A percentile compares a stretch with the other conserved stretches of the same genome.
phyloP scores from a whole-genome alignment of 2,113 vertebrate species.

The Polyodon spathula region DNA sequence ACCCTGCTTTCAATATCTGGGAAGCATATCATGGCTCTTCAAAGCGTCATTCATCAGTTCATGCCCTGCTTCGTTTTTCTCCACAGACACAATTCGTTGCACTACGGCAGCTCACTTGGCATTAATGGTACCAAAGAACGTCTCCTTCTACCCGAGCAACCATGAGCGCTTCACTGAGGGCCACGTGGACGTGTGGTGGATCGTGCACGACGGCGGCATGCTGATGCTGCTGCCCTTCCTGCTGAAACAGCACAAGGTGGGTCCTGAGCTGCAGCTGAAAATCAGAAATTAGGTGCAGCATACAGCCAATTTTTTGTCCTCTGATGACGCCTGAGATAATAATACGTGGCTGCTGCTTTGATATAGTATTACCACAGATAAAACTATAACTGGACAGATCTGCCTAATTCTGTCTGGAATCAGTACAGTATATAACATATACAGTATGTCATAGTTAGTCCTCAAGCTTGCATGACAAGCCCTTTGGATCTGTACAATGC shows the following conservation, averaged over 20 bases:
- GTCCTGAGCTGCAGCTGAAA: constrained; percentile 21
- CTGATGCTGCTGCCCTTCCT: constrained; percentile 94
- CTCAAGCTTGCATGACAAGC: too few species aligned
- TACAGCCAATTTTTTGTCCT: too few species aligned
- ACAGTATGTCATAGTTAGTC: too few species aligned
- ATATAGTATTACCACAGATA: too few species aligned
- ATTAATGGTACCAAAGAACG: constrained; percentile 92
- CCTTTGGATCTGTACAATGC: neutral
- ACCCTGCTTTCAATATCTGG: neutral
- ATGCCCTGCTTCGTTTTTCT: constrained; percentile 3
- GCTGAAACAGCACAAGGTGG: constrained; percentile 93
- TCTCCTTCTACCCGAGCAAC: constrained; percentile 94
- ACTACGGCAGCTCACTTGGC: constrained; percentile 93
- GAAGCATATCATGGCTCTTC: too few species aligned
- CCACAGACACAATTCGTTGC: constrained; percentile 85
- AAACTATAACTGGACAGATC: too few species aligned
- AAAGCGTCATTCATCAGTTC: too few species aligned
- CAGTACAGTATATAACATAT: too few species aligned
- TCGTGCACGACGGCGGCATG: constrained; percentile 96
- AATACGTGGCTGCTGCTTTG: too few species aligned
- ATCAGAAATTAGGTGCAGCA: too few species aligned
- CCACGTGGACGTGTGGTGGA: constrained; percentile 97
- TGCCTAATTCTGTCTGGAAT: too few species aligned
- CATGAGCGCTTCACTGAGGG: constrained; percentile 92
- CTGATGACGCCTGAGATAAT: too few species aligned